Evolutionary conservation across 2,888 invertebrate species (phyloP).

Genomic region (Sabatieria punctata): DNA sequence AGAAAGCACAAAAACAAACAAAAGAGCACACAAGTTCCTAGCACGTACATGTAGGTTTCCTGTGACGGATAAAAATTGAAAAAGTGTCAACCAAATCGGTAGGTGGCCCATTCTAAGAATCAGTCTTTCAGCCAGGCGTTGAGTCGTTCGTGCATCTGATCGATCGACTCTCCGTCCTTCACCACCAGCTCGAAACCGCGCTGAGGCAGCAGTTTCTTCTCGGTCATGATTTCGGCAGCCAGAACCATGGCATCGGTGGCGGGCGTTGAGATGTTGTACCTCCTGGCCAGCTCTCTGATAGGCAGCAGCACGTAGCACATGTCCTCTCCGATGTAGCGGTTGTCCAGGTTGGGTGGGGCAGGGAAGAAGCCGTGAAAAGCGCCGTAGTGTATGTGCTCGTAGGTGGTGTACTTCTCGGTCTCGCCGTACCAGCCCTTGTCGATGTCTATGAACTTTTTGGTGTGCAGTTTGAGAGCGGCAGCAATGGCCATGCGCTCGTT

Average conservation of each 20-base stretch:
- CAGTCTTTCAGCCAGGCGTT: no score
- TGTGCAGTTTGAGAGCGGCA: neutral
- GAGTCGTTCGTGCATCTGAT: constrained; percentile 3
- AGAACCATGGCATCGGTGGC: neutral
- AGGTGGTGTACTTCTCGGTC: constrained; percentile 7
- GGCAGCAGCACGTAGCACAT: constrained; percentile 1
- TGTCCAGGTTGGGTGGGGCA: neutral
- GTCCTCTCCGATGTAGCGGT: constrained; percentile 2
- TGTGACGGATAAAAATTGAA: no score
- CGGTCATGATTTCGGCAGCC: neutral
- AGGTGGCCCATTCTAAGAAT: no score
- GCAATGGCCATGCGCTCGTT: constrained; percentile 4
- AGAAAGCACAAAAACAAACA: no score
- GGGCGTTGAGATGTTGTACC: constrained; percentile 2
- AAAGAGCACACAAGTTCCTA: no score
- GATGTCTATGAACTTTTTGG: constrained; percentile 2
- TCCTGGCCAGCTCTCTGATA: neutral
- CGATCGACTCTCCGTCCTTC: neutral
- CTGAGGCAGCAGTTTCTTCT: neutral
- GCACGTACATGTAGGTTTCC: no score
- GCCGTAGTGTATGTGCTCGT: constrained; percentile 9
- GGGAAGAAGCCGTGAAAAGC: constrained; percentile 9
- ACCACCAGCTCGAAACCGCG: constrained; percentile 2
- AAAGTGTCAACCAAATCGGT: no score
- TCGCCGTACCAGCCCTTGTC: constrained; percentile 9